Evolutionary conservation across 1,140 invertebrate genomes (phyloP).

Genomic region (Papilio machaon): DNA sequence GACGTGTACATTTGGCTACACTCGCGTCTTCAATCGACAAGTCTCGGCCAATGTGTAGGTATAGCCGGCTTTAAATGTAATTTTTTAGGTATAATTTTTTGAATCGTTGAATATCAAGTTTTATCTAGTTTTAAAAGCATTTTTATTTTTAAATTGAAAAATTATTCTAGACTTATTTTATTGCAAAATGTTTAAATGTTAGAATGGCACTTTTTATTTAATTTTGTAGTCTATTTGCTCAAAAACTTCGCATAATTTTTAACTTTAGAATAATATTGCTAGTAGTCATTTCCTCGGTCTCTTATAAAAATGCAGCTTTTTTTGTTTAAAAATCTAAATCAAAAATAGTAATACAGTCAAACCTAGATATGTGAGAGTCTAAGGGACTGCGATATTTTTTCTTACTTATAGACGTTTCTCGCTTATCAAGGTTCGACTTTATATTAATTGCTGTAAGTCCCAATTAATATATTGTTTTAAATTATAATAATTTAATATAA

Average conservation of each 20-base stretch:
- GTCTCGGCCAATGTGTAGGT: too few species aligned
- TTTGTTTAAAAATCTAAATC: not conserved
- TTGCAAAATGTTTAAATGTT: not conserved
- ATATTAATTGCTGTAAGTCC: not conserved
- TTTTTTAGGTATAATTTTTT: too few species aligned
- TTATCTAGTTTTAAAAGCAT: slow-evolving; percentile 1
- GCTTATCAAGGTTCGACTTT: too few species aligned
- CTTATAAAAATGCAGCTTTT: not conserved
- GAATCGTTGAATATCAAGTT: not conserved
- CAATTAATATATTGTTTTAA: not conserved
- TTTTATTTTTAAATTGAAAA: slow-evolving; percentile 2
- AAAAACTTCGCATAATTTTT: slow-evolving; percentile 18
- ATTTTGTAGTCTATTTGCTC: slow-evolving; percentile 19
- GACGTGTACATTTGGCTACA: too few species aligned
- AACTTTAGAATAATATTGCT: slow-evolving; percentile 1
- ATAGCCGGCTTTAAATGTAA: too few species aligned
- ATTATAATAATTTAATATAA: slow-evolving; percentile 9
- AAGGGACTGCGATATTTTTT: too few species aligned
- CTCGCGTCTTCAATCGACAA: too few species aligned
- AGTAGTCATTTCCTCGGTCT: not conserved
- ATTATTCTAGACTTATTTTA: not conserved
- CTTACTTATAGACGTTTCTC: too few species aligned
- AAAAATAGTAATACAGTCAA: not conserved
- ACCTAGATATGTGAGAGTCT: too few species aligned
- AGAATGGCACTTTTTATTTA: slow-evolving; percentile 1